Percentiles rank a stretch among this genome's conserved stretches.
These are phyloP conservation scores for Bradypus variegatus DNA, from an alignment of 2,797 vertebrate genomes.

Conservation along the genomic window DNA sequence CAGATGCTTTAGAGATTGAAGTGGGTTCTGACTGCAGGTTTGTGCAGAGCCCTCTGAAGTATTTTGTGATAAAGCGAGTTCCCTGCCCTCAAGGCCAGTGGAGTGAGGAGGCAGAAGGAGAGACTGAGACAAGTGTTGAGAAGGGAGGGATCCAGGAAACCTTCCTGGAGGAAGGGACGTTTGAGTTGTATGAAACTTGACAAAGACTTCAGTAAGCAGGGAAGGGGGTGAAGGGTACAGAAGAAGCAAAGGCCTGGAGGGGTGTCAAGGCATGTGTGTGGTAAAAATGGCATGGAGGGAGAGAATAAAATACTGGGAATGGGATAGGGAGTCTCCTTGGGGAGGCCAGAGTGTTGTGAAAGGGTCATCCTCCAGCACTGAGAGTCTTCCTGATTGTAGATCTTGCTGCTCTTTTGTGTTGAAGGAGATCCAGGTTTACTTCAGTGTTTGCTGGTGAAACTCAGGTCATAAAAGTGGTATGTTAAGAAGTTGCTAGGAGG, in stretches of 20 bases:
- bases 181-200: background rate
- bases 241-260: background rate
- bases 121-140: background rate
- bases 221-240: background rate
- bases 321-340: background rate
- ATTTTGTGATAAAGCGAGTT: background rate
- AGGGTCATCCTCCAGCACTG: background rate
- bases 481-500: background rate
- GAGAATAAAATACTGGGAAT: background rate
- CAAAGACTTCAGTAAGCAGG: background rate
- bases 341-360: too few species aligned
- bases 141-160: background rate
- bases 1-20: background rate
- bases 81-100: background rate
- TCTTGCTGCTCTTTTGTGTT: background rate
- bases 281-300: background rate
- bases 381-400: background rate
- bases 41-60: background rate
- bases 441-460: background rate
- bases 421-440: background rate
- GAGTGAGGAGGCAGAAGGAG: background rate
- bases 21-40: background rate
- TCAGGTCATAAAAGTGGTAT: background rate
- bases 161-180: constrained; percentile 18
- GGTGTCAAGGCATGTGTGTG: background rate